Evolutionary conservation across 2,113 vertebrate species (phyloP).

Genomic region (Pelobates fuscus): DNA sequence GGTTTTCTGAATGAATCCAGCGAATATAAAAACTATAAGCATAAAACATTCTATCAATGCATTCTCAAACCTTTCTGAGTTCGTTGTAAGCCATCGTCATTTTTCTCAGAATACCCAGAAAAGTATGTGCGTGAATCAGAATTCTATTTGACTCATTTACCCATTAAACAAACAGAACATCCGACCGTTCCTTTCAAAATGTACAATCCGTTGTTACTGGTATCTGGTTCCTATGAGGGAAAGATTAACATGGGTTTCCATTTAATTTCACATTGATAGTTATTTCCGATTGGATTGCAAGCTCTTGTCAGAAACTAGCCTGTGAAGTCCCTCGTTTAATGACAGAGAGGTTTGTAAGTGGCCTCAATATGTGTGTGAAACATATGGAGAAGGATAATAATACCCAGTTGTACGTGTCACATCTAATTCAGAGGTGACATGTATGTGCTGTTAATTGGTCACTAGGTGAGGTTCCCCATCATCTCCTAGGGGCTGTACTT

Average conservation of each 20-base stretch:
- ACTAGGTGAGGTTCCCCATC: constrained; percentile 38
- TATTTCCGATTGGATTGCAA: background rate
- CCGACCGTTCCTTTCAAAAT: no score
- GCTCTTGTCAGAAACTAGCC: background rate
- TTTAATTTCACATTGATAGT: background rate
- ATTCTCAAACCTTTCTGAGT: no score
- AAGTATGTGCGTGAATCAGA: no score
- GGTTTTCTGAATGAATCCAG: no score
- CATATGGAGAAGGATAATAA: constrained; percentile 17
- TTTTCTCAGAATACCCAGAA: no score
- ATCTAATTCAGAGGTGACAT: constrained; percentile 29
- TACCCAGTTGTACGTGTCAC: constrained; percentile 35
- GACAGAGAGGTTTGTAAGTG: constrained; percentile 9
- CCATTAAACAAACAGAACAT: no score
- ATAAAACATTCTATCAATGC: no score
- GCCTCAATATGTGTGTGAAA: constrained; percentile 27
- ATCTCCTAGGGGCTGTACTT: constrained; percentile 28
- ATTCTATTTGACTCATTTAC: no score
- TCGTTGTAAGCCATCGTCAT: no score
- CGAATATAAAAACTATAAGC: no score
- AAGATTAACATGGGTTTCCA: background rate
- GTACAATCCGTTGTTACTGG: no score
- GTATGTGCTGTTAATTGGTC: constrained; percentile 45
- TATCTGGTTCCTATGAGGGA: background rate
- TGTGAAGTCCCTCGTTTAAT: constrained; percentile 1